Percentiles rank a stretch among this genome's conserved stretches.
Conservation (phyloP, 2,113 vertebrate genomes). For the Semicossyphus pulcher region DNA sequence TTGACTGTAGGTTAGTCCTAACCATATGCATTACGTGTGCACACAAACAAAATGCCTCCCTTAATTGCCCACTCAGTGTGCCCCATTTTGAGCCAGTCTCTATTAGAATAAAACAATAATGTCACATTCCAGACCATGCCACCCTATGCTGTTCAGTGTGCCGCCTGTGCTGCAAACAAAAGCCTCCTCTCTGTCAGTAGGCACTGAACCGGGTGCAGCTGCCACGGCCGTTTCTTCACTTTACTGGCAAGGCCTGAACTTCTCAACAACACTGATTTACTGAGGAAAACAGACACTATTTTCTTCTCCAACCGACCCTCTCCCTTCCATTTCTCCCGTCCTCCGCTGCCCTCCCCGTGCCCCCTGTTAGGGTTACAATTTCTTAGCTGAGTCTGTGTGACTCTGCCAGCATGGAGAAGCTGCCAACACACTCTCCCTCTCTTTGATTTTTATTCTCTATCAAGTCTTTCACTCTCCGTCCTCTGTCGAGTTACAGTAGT, state of each 20-base stretch:
- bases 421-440: constrained; percentile 50
- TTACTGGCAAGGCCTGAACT: constrained; percentile 35
- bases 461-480: constrained; percentile 19
- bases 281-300: constrained; percentile 51
- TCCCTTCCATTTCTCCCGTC: constrained; percentile 4
- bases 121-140: constrained; percentile 64
- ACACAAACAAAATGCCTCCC: constrained; percentile 8
- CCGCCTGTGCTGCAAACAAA: constrained; percentile 54
- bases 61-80: constrained; percentile 21
- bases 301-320: constrained; percentile 23
- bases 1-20: neutral
- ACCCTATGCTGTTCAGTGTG: constrained; percentile 38
- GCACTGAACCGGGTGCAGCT: constrained; percentile 74
- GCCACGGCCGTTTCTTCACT: constrained; percentile 50
- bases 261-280: constrained; percentile 69
- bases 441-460: constrained; percentile 38
- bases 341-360: constrained; percentile 31
- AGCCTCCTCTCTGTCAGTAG: constrained; percentile 72
- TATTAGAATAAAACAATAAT: constrained; percentile 40
- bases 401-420: constrained; percentile 48
- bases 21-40: neutral
- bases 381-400: constrained; percentile 56
- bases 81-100: constrained; percentile 34
- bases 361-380: constrained; percentile 45
- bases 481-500: constrained; percentile 24